Conservation (phyloP, 2,888 invertebrate genomes). For the Slavum lentiscoides region DNA sequence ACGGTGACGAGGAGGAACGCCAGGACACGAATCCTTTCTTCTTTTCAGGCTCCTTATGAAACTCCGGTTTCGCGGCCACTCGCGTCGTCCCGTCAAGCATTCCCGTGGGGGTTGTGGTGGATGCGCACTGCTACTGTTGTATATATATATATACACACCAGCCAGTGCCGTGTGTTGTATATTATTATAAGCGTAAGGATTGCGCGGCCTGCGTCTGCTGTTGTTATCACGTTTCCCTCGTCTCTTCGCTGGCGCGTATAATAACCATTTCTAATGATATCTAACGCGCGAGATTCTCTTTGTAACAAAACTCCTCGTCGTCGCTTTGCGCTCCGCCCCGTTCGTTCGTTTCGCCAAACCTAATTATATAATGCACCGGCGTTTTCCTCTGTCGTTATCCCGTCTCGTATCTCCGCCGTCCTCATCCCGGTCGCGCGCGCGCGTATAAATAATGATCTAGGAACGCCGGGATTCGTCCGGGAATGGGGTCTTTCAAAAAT, state of each 20-base stretch:
- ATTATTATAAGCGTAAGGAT: no score
- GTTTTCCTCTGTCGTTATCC: not conserved
- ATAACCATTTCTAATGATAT: slow-evolving; percentile 31
- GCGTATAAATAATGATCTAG: not conserved
- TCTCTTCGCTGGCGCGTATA: not conserved
- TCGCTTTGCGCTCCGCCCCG: slow-evolving; percentile 21
- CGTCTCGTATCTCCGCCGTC: slow-evolving; percentile 1
- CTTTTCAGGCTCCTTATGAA: no score
- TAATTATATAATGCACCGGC: slow-evolving; percentile 35
- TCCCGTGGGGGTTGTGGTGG: no score
- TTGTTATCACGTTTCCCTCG: slow-evolving; percentile 48
- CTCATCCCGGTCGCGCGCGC: no score
- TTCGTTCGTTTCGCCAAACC: slow-evolving; percentile 38
- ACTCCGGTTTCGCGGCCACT: no score
- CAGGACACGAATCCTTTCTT: no score
- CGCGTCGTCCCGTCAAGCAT: no score
- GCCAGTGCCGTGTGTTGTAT: not conserved
- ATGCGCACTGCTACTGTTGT: not conserved
- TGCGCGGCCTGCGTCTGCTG: not conserved
- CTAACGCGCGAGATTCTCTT: slow-evolving; percentile 41
- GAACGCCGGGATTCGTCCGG: no score
- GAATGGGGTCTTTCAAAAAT: no score
- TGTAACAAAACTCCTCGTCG: slow-evolving; percentile 46
- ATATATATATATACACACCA: not conserved
- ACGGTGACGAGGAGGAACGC: no score